A percentile compares a stretch with the other conserved stretches of the same genome.
Evolutionary conservation across 2,888 invertebrate species (phyloP).

Genomic region (Helicoverpa assulta): DNA sequence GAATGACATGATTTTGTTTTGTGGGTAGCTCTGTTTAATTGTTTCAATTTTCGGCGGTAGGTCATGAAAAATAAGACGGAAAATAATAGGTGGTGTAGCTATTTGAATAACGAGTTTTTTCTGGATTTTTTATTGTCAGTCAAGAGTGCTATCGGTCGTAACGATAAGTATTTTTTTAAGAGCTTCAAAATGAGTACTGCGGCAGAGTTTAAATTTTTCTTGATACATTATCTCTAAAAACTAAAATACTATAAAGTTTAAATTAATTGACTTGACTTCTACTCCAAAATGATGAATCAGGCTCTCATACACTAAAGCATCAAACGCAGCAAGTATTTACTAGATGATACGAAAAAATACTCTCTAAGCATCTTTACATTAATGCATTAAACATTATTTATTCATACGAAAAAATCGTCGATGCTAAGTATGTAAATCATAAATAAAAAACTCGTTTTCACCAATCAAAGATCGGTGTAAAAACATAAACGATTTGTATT

Average conservation of each 20-base stretch:
- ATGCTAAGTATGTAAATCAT: constrained; percentile 22
- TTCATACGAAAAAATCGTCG: constrained; percentile 18
- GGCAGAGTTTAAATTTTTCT: no score
- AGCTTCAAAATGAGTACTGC: no score
- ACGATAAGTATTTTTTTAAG: no score
- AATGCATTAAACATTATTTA: constrained; percentile 28
- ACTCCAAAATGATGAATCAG: neutral
- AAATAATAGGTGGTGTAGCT: no score
- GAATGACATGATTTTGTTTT: constrained; percentile 50
- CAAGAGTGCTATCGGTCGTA: no score
- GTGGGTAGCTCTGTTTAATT: constrained; percentile 23
- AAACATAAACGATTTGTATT: constrained; percentile 31
- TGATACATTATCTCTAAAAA: no score
- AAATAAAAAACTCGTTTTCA: constrained; percentile 35
- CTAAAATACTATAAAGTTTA: no score
- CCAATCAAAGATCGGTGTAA: constrained; percentile 44
- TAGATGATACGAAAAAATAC: constrained; percentile 1
- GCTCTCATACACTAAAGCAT: neutral
- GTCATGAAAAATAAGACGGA: accelerated
- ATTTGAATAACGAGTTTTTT: no score
- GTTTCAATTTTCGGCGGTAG: neutral
- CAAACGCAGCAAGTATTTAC: neutral
- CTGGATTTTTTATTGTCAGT: no score
- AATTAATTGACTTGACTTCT: neutral
- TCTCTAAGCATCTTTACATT: neutral